Percentiles rank a stretch among this genome's conserved stretches.
These are phyloP conservation scores for Enteromius mattozi DNA, from an alignment of 2,797 vertebrate genomes.

Conservation along the genomic window DNA sequence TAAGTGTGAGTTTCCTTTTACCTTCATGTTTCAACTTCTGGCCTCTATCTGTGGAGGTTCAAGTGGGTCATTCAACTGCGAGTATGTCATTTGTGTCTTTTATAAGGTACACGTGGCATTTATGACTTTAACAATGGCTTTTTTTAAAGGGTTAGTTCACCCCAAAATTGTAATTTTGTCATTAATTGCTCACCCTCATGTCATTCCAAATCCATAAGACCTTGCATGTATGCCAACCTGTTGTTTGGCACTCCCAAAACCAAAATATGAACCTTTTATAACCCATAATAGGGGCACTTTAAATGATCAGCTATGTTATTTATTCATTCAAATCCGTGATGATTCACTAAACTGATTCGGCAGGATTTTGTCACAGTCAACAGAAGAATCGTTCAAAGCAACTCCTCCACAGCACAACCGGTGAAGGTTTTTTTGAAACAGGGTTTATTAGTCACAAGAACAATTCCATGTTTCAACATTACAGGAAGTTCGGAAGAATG, in stretches of 20 bases:
- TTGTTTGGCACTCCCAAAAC: no score
- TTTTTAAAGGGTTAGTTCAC: no score
- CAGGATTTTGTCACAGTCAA: not conserved
- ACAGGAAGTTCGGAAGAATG: slow-evolving; percentile 13
- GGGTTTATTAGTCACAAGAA: slow-evolving; percentile 66
- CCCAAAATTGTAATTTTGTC: no score
- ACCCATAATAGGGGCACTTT: no score
- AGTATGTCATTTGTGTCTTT: not conserved
- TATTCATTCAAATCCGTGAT: not conserved
- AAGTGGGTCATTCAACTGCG: not conserved
- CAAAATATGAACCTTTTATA: no score
- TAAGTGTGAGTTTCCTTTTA: slow-evolving; percentile 6
- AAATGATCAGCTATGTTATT: not conserved
- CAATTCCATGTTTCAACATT: slow-evolving; percentile 12
- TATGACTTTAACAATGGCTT: not conserved
- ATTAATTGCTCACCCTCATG: no score
- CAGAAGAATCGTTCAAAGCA: slow-evolving; percentile 9
- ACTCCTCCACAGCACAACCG: slow-evolving; percentile 6
- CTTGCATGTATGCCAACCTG: no score
- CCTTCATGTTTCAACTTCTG: not conserved
- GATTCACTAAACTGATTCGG: slow-evolving; percentile 19
- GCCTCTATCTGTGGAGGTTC: not conserved
- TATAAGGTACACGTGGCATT: not conserved
- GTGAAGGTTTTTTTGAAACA: slow-evolving; percentile 37
- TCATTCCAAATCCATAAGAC: no score